These are phyloP conservation scores for Cherax destructor DNA, from an alignment of 1,140 invertebrate genomes.

Conservation along the genomic window DNA sequence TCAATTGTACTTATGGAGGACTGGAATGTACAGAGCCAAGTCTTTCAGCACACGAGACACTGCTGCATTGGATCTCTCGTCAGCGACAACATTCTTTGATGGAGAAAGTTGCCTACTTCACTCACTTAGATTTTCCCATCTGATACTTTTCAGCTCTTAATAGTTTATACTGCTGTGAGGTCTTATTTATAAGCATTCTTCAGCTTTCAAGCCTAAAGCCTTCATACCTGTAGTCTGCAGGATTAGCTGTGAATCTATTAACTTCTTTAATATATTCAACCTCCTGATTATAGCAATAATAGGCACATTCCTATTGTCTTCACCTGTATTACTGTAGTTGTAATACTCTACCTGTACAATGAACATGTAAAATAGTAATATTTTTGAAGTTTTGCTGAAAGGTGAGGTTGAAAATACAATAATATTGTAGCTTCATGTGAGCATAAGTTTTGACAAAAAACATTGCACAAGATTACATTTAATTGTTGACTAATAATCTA, in stretches of 20 bases:
- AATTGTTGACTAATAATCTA: neutral
- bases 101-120: neutral
- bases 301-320: conserved; percentile 15
- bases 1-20: neutral
- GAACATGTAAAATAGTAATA: neutral
- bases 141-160: neutral
- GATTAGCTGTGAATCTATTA: neutral
- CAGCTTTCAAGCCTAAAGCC: neutral
- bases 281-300: conserved; percentile 5
- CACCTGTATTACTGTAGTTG: neutral
- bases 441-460: neutral
- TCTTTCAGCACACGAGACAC: neutral
- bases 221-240: conserved; percentile 6
- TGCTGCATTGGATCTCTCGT: neutral
- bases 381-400: neutral
- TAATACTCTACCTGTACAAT: neutral
- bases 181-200: neutral
- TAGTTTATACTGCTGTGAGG: neutral
- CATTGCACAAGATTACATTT: conserved; percentile 1
- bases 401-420: neutral
- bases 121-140: neutral
- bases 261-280: neutral
- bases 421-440: neutral
- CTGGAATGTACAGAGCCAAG: neutral
- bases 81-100: neutral